phyloP scores from a whole-genome alignment of 2,888 invertebrate species.

The Nemoura dubitans region DNA sequence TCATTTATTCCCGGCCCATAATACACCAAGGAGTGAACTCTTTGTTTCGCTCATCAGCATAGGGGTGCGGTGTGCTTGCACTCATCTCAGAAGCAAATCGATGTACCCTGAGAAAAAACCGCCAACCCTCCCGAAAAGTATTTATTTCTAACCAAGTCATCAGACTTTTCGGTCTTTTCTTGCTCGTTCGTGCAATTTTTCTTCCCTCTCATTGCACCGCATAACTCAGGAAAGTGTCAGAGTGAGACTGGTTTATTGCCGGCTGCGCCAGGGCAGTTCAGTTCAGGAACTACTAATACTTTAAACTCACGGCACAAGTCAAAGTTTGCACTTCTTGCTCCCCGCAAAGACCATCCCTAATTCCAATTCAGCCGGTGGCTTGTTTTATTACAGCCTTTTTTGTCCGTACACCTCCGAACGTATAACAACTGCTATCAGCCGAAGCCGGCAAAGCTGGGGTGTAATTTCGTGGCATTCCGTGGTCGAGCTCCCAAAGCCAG shows the following conservation, averaged over 20 bases:
- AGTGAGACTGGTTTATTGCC: conserved; percentile 37
- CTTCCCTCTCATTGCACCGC: not conserved
- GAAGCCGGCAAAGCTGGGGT: not conserved
- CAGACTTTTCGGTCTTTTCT: not conserved
- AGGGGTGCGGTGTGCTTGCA: not conserved
- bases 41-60: not conserved
- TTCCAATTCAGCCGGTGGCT: conserved; percentile 37
- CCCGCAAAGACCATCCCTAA: conserved; percentile 26
- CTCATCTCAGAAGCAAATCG: not conserved
- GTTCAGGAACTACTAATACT: conserved; percentile 41
- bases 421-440: conserved; percentile 15
- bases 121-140: not conserved
- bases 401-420: conserved; percentile 8
- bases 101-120: not conserved
- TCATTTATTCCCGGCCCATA: not conserved
- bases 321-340: conserved; percentile 37
- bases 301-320: conserved; percentile 37
- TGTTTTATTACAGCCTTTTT: conserved; percentile 28
- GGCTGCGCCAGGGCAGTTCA: conserved; percentile 17
- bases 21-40: not conserved
- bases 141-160: conserved; percentile 1
- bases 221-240: conserved; percentile 40
- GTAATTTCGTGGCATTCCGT: not conserved
- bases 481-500: not conserved
- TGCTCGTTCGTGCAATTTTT: not conserved